Evolutionary conservation across 2,113 vertebrate genomes (phyloP), one percentile per base, ranked within the genome.

Genomic region (Ciconia stormi): DNA sequence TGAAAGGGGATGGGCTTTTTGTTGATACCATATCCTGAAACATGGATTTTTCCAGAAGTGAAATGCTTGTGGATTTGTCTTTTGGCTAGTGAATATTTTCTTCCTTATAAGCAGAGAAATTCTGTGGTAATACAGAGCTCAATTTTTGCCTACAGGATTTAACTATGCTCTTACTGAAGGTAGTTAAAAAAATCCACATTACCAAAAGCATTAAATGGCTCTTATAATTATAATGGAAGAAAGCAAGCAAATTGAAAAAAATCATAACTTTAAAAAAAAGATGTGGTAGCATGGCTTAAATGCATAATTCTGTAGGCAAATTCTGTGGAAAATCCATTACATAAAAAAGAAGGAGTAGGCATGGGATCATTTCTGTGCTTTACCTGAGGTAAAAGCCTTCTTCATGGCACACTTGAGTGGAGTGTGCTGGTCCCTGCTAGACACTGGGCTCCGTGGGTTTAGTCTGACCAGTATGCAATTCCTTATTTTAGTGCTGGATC

Each of bases 261-360:
- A 38, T 0, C 7, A 3, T 12, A 58, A 49, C 12, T 67, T 72
- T 6, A 0, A 2, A 82, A 92, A 85, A 59, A 66, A 34, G 0
- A 6, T 5, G 5, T 42, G 23, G 6, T 73, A 47, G 10, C 8
- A 62, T 2, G 3, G 10, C 15, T 86, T 77, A 82, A 88, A 73
- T 62, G 7, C 62, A 4, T 61, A 46, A 69, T 72, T 92, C 30
- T 70, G 25, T 42, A 58, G 19, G 22, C 29, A 78, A 91, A 85
- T 80, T 29, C 19, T 26, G 29, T 73, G 20, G 27, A 69, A 89
- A 82, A 76, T 52, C 9, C 14, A 53, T 66, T 58, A 32, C 25
- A 47, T 53, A 46, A 76, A 56, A 89, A 58, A n/a, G 38, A 38
- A 59, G 32, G 9, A 71, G 1, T 46, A 49, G 29, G 10, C 8